A percentile compares a stretch with the other conserved stretches of the same genome.
phyloP scores from a whole-genome alignment of 2,113 vertebrate genomes.

The Perca fluviatilis region DNA sequence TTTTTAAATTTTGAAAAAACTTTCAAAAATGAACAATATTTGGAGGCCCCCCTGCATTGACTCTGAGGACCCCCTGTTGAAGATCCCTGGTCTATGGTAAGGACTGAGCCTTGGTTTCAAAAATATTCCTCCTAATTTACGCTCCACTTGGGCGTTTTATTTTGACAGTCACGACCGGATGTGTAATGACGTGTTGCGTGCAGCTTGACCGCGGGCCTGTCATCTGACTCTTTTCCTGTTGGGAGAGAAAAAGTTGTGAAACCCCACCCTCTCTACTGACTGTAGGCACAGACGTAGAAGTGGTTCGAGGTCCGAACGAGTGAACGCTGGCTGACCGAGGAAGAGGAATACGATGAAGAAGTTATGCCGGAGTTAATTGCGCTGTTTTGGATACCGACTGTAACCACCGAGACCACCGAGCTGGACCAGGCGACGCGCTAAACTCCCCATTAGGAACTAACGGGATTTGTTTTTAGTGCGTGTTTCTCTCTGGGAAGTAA shows the following conservation, averaged over 20 bases:
- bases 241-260: slow-evolving; percentile 74
- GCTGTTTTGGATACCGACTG: slow-evolving; percentile 35
- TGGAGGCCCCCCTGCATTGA: too few species aligned
- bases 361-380: slow-evolving; percentile 30
- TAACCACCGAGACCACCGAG: background rate
- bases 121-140: background rate
- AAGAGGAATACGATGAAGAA: slow-evolving; percentile 26
- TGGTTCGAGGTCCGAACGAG: slow-evolving; percentile 68
- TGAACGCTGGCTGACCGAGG: slow-evolving; percentile 33
- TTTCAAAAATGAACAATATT: too few species aligned
- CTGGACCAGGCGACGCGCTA: slow-evolving; percentile 20
- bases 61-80: too few species aligned
- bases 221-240: slow-evolving; percentile 85
- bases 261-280: slow-evolving; percentile 79
- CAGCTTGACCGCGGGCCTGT: slow-evolving; percentile 31
- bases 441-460: slow-evolving; percentile 18
- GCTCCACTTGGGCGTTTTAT: slow-evolving; percentile 40
- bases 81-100: too few species aligned
- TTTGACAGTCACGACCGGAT: slow-evolving; percentile 39
- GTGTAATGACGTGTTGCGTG: accelerated
- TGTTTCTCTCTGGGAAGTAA: slow-evolving; percentile 44
- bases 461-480: slow-evolving; percentile 37
- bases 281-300: slow-evolving; percentile 71
- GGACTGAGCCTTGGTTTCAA: too few species aligned
- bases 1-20: too few species aligned